Base-by-base conservation (phyloP, 2,797 vertebrate genomes). In the Sylvilagus floridanus region DNA sequence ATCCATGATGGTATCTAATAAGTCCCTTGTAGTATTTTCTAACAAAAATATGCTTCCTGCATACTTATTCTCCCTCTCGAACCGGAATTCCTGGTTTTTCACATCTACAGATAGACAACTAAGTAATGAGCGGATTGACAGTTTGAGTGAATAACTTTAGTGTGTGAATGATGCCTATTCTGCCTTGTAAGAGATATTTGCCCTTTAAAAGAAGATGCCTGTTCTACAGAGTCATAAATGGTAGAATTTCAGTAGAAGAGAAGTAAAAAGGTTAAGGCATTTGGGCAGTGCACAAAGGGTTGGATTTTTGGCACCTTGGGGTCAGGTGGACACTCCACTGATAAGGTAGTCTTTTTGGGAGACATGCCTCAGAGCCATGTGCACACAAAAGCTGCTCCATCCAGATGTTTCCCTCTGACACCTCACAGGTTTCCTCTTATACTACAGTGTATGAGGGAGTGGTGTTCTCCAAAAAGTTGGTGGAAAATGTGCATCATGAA, bases 151-250 rank as follows among this genome's bases (percentile, higher is more conserved):
- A 78, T 75, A 42, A 84, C 30, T 88, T 77, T 73, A 89, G 12
- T 86, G 81, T 85, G 22, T 79, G 37, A 62, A 54, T 63, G 79
- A 79, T 78, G 88, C 47, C 35, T 91, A n/a, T 35, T 68, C 60
- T 84, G 37, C 69, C 37, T 88, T 88, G 87, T 78, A 68, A 62
- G 54, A 90, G 85, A 52, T 37, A 62, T 66, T 66, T 84, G 54
- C 32, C 47, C 82, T 93, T 82, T 75, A 72, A 94, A 90, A 91
- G 79, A 91, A 91, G 69, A 68, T 47, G 35, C 11, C 11, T 76
- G 11, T 76, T 90, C 16, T 63, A 30, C 68, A 79, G 54, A 65
- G 30, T 75, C 54, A 21, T 62, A 76, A 52, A 14, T 79, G 26
- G 62, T 90, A 30, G 13, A 71, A 81, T 93, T 94, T 72, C 73